Percentiles rank a stretch among this genome's conserved stretches.
phyloP scores from a whole-genome alignment of 2,888 invertebrate genomes.

The Boloria euphrosyne region DNA sequence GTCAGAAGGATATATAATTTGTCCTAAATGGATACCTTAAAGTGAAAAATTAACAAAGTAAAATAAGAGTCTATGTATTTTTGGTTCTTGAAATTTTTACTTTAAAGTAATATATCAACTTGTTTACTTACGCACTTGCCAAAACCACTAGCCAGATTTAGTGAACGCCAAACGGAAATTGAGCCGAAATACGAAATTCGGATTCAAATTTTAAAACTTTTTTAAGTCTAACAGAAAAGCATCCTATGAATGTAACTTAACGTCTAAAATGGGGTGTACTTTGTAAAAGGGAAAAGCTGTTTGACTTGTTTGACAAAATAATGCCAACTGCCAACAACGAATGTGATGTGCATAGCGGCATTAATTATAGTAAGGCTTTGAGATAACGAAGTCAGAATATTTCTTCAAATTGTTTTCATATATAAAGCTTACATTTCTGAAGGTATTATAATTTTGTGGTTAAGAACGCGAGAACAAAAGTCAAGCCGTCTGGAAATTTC shows the following conservation, averaged over 20 bases:
- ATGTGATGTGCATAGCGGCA: conserved; percentile 23
- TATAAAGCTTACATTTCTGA: conserved; percentile 11
- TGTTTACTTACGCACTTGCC: conserved; percentile 19
- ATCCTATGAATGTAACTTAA: background rate
- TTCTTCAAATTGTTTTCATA: conserved; percentile 7
- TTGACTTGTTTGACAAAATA: conserved; percentile 21
- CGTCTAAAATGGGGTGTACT: conserved; percentile 6
- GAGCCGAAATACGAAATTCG: conserved; percentile 11
- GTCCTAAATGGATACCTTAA: background rate
- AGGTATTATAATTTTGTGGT: conserved; percentile 11
- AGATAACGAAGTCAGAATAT: background rate
- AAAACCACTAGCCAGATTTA: conserved; percentile 17
- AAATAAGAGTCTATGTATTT: background rate
- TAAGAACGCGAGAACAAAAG: conserved; percentile 5
- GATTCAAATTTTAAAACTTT: conserved; percentile 1
- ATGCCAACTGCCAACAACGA: conserved; percentile 21
- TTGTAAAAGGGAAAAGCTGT: background rate
- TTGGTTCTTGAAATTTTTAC: background rate
- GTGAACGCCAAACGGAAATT: conserved; percentile 13
- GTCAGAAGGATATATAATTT: background rate
- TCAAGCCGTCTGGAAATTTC: conserved; percentile 7
- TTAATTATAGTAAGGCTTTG: conserved; percentile 16
- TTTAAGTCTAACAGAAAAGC: conserved; percentile 2
- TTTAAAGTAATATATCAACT: conserved; percentile 14
- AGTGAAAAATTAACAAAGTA: background rate